These are phyloP conservation scores for Falco naumanni DNA, from an alignment of 2,797 vertebrate genomes.

Conservation along the genomic window DNA sequence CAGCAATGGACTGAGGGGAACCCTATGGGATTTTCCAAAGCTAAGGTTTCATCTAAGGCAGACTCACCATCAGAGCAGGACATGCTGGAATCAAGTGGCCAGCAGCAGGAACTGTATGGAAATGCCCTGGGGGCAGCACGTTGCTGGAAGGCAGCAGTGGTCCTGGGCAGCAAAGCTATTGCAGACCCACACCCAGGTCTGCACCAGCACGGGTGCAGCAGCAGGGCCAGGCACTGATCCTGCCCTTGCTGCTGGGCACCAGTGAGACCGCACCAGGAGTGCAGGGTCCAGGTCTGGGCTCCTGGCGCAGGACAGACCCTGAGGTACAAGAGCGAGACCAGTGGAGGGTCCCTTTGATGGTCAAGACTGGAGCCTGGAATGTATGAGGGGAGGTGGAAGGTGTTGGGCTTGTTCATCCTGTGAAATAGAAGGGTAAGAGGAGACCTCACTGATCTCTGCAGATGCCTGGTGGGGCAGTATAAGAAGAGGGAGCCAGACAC, in stretches of 20 bases:
- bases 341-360: neutral
- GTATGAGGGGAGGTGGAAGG: neutral
- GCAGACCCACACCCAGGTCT: neutral
- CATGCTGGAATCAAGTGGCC: neutral
- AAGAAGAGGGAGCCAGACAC: neutral
- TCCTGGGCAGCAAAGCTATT: neutral
- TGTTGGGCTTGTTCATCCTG: neutral
- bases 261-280: accelerated
- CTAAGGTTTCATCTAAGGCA: too few species aligned
- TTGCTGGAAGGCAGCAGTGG: neutral
- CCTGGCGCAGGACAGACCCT: neutral
- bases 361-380: neutral
- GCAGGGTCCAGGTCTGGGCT: neutral
- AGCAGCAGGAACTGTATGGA: neutral
- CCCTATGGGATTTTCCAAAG: neutral
- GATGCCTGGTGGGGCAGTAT: neutral
- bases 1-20: neutral
- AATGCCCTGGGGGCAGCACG: neutral
- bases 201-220: neutral
- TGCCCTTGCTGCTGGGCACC: neutral
- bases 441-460: too few species aligned
- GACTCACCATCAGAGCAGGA: neutral
- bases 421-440: neutral
- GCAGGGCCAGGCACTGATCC: neutral
- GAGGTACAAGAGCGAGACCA: accelerated